Conservation (phyloP, 2,113 vertebrate species). For the Cyprinodon brontotheroides region DNA sequence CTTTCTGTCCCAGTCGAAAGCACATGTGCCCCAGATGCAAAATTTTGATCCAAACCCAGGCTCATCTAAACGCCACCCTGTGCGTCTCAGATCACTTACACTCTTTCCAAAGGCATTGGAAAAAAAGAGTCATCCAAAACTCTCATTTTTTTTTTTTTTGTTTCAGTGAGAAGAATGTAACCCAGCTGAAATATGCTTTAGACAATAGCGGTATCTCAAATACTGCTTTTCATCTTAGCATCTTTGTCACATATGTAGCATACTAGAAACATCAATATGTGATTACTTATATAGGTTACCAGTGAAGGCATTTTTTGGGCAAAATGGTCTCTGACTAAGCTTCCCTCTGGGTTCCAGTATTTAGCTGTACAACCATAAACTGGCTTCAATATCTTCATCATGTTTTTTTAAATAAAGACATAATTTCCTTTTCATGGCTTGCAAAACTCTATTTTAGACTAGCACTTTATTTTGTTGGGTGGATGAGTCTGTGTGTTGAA, state of each 20-base stretch:
- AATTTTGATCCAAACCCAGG: slow-evolving; percentile 67
- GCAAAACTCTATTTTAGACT: neutral
- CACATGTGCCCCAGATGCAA: slow-evolving; percentile 79
- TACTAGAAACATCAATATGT: slow-evolving; percentile 49
- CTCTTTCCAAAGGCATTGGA: slow-evolving; percentile 69
- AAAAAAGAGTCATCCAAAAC: slow-evolving; percentile 73
- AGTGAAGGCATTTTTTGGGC: slow-evolving; percentile 11
- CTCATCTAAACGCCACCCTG: slow-evolving; percentile 71
- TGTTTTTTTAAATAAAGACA: neutral
- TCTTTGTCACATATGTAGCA: slow-evolving; percentile 65
- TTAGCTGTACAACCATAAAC: neutral
- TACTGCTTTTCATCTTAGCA: slow-evolving; percentile 37
- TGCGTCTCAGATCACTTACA: slow-evolving; percentile 71
- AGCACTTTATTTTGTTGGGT: neutral
- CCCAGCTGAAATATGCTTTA: slow-evolving; percentile 64
- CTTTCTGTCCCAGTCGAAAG: slow-evolving; percentile 59
- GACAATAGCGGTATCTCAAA: slow-evolving; percentile 56
- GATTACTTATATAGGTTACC: slow-evolving; percentile 5
- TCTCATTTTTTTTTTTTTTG: slow-evolving; percentile 66
- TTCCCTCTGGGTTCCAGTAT: neutral
- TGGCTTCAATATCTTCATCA: neutral
- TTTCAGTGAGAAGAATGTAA: slow-evolving; percentile 73
- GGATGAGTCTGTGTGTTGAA: neutral
- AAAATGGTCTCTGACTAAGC: neutral
- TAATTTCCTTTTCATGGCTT: neutral